A percentile compares a stretch with the other conserved stretches of the same genome.
Evolutionary conservation across 2,888 invertebrate genomes (phyloP).

Genomic region (Hermodice carunculata): DNA sequence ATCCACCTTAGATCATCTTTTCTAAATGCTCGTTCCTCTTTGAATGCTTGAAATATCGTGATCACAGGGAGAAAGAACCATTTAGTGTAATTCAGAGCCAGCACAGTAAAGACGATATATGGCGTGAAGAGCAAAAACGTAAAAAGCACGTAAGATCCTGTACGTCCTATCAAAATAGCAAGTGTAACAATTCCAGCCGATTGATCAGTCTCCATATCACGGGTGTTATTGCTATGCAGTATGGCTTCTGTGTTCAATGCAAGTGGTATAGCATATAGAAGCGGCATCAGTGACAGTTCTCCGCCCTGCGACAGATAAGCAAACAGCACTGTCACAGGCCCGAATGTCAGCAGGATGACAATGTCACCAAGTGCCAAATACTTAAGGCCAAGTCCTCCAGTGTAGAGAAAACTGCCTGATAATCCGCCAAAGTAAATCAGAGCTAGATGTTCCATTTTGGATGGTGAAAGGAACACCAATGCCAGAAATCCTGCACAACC

Average conservation of each 20-base stretch:
- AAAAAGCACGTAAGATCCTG: conserved; percentile 91
- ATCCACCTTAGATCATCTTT: conserved; percentile 84
- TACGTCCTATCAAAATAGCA: conserved; percentile 92
- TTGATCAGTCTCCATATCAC: conserved; percentile 89
- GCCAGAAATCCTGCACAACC: conserved; percentile 88
- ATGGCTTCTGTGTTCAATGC: conserved; percentile 96
- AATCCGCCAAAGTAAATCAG: conserved; percentile 95
- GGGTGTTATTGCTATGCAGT: conserved; percentile 93
- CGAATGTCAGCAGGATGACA: conserved; percentile 91
- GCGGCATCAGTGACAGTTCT: conserved; percentile 86
- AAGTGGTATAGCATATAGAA: conserved; percentile 93
- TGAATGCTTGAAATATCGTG: conserved; percentile 89
- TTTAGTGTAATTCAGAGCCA: conserved; percentile 84
- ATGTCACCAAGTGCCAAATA: conserved; percentile 96
- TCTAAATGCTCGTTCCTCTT: conserved; percentile 90
- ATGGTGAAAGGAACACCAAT: conserved; percentile 84
- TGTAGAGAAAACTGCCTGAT: conserved; percentile 95
- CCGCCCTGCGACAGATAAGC: conserved; percentile 95
- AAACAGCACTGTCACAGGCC: conserved; percentile 93
- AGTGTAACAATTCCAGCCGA: conserved; percentile 93
- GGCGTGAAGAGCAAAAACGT: conserved; percentile 91
- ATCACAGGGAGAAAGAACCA: conserved; percentile 92
- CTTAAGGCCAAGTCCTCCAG: conserved; percentile 95
- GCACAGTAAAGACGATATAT: conserved; percentile 83
- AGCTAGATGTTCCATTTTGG: conserved; percentile 94